Conservation (phyloP, 2,797 vertebrate genomes). For the Lepidocolaptes lacrymiger region DNA sequence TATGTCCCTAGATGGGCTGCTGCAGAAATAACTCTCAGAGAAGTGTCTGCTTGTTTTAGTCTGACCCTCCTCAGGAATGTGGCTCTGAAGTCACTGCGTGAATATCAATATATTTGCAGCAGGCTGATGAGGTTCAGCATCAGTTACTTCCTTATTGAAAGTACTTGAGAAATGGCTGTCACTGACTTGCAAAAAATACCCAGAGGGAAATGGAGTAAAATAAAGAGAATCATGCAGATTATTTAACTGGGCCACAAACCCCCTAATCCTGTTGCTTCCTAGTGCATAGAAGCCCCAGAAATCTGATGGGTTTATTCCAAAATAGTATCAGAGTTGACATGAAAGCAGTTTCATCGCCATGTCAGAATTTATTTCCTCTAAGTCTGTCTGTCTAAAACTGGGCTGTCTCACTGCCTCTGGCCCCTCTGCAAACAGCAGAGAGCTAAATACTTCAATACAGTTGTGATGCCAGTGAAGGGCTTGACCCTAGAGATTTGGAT, state of each 20-base stretch:
- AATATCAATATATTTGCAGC: conserved; percentile 4
- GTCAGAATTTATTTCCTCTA: background rate
- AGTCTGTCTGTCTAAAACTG: background rate
- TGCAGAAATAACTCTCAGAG: background rate
- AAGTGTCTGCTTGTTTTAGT: background rate
- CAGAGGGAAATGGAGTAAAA: background rate
- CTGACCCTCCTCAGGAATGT: background rate
- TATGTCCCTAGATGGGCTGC: background rate
- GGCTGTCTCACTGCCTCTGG: background rate
- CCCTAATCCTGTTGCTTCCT: background rate
- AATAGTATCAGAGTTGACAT: background rate
- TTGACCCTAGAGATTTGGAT: background rate
- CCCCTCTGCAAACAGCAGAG: background rate
- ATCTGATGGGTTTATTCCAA: background rate
- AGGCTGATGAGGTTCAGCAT: background rate
- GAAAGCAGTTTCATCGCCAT: background rate
- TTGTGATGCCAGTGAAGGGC: background rate
- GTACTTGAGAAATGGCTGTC: background rate
- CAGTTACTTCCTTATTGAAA: background rate
- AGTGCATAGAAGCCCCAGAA: background rate
- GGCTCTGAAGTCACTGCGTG: background rate
- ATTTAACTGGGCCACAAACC: background rate
- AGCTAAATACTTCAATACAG: background rate
- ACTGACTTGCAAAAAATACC: background rate
- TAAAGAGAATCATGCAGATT: background rate